A percentile compares a stretch with the other conserved stretches of the same genome.
Evolutionary conservation across 2,888 invertebrate genomes (phyloP).

Genomic region (Parnassius glacialis): DNA sequence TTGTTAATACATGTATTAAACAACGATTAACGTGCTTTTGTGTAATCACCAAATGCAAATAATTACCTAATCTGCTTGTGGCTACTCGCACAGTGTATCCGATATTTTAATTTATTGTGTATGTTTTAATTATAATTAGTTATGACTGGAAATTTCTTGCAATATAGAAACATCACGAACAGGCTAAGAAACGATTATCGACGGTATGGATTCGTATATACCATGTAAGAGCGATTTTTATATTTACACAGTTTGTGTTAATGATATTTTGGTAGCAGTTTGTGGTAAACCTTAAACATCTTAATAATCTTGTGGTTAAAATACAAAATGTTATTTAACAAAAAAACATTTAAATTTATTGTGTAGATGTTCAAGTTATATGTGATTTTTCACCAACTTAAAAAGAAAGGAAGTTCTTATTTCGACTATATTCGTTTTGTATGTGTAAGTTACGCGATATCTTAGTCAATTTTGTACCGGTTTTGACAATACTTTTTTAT

Average conservation of each 20-base stretch:
- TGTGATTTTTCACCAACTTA: too few relatives aligned
- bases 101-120: slow-evolving; percentile 6
- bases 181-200: slow-evolving; percentile 8
- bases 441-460: too few relatives aligned
- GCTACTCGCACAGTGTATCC: slow-evolving; percentile 16
- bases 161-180: slow-evolving; percentile 13
- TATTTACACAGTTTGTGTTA: slow-evolving; percentile 15
- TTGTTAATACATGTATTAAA: slow-evolving; percentile 52
- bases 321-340: too few relatives aligned
- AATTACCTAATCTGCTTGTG: not conserved
- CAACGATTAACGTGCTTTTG: slow-evolving; percentile 40
- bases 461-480: too few relatives aligned
- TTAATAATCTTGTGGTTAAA: too few relatives aligned
- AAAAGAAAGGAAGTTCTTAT: too few relatives aligned
- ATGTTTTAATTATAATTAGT: slow-evolving; percentile 14
- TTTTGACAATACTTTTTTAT: too few relatives aligned
- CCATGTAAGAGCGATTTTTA: slow-evolving; percentile 30
- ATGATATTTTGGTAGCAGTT: not conserved
- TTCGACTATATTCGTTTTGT: too few relatives aligned
- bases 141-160: slow-evolving; percentile 21
- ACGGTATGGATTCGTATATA: slow-evolving; percentile 27
- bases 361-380: too few relatives aligned
- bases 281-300: too few relatives aligned
- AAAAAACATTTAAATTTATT: too few relatives aligned
- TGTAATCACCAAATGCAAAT: slow-evolving; percentile 17